Evolutionary conservation across 1,140 invertebrate genomes (phyloP).

Genomic region (Meloidogyne hapla): DNA sequence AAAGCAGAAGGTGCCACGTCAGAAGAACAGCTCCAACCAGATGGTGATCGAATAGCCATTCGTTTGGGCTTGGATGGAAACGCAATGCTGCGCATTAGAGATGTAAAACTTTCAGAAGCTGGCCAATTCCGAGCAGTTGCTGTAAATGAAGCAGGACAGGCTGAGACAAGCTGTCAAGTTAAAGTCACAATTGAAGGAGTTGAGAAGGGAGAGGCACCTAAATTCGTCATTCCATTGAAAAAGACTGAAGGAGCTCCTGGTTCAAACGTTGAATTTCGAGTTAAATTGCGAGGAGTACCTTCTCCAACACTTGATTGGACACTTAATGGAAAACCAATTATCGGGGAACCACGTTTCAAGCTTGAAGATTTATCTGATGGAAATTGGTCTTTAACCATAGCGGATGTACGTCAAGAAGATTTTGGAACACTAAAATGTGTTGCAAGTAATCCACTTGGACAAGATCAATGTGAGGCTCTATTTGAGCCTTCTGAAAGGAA

Average conservation of each 20-base stretch:
- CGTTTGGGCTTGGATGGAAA: slow-evolving; percentile 79
- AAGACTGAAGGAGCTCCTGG: slow-evolving; percentile 48
- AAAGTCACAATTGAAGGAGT: slow-evolving; percentile 44
- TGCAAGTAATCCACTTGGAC: slow-evolving; percentile 65
- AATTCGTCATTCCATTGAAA: slow-evolving; percentile 60
- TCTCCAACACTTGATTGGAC: slow-evolving; percentile 50
- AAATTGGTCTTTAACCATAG: slow-evolving; percentile 54
- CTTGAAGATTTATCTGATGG: slow-evolving; percentile 62
- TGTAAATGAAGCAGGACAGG: slow-evolving; percentile 51
- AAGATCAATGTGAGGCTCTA: slow-evolving; percentile 63
- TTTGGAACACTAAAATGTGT: slow-evolving; percentile 65
- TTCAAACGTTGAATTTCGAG: slow-evolving; percentile 53
- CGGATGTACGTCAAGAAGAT: slow-evolving; percentile 64
- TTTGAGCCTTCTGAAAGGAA: slow-evolving; percentile 51
- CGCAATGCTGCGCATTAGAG: slow-evolving; percentile 73
- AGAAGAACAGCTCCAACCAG: slow-evolving; percentile 45
- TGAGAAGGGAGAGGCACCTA: slow-evolving; percentile 50
- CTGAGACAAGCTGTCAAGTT: slow-evolving; percentile 51
- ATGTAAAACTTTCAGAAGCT: slow-evolving; percentile 74
- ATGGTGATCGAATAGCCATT: slow-evolving; percentile 67
- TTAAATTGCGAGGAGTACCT: slow-evolving; percentile 61
- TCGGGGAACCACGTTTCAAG: slow-evolving; percentile 35
- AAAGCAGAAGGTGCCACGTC: slow-evolving; percentile 30
- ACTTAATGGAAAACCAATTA: slow-evolving; percentile 54
- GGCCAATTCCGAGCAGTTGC: slow-evolving; percentile 72